Evolutionary conservation across 1,140 invertebrate genomes (phyloP), one percentile per base, ranked within the genome.

Genomic region (Solen grandis): DNA sequence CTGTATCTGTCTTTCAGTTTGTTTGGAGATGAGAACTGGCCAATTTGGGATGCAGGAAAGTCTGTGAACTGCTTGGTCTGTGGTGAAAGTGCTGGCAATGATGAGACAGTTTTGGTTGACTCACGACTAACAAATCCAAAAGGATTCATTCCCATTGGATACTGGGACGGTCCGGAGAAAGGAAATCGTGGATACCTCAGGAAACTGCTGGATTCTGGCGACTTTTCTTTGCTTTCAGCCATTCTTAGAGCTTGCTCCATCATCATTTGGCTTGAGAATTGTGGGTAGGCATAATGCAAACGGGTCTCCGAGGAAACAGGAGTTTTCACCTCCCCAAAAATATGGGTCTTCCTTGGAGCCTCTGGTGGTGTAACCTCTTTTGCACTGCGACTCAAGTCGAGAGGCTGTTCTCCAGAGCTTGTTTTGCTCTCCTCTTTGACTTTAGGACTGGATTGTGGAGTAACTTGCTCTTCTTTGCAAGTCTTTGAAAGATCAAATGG

Each of bases 1-100:
- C 96, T 95, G 91, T 99, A 99, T 19, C 97, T 94, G 90, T 99
- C 98, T 88, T 97, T 97, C 22, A 93, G 93, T 69, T 93, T 93
- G 93, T 92, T 62, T 92, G 90, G 70, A 29, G 82, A 72, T 54
- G 82, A 78, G 50, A 78, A 78, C 25, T 65, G 75, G 22, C 52
- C 70, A 60, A 73, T 41, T 36, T 73, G 70, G 10, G 70, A 36
- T 41, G 70, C 59, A 22, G 46, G 36, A 69, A 68, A 78, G 19
- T 78, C 75, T 1, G 63, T 25, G 31, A 78, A 78, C n/a, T 41
- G 19, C 25, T 78, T 78, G 13, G 46, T 62, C 46, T 78, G 75
- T 22, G 75, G 75, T 4, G 75, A 78, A 35, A 78, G 33, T 59
- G 75, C 41, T 5, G 59, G 38, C 14, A 69, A 55, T 1, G 75